Evolutionary conservation across 2,113 vertebrate genomes (phyloP).

Genomic region (Strix aluco): DNA sequence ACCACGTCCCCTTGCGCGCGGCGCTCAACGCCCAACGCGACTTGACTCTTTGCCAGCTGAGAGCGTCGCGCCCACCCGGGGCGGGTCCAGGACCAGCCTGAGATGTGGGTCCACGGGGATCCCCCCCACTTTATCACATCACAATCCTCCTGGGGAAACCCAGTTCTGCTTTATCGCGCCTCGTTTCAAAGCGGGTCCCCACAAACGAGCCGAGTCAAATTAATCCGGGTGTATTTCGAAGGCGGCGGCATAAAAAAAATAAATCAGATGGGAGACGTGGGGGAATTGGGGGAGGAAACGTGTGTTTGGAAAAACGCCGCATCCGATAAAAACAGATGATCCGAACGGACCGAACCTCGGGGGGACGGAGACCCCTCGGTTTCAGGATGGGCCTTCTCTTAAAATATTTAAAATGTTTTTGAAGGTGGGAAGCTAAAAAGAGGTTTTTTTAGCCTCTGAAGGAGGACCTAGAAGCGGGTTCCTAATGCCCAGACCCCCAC

Average conservation of each 20-base stretch:
- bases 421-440: not conserved
- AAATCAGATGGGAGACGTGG: not conserved
- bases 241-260: too few relatives aligned
- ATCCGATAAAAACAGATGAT: not conserved
- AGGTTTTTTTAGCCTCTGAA: not conserved
- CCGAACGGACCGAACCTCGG: not conserved
- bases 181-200: not conserved
- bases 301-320: not conserved
- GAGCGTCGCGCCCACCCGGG: too few relatives aligned
- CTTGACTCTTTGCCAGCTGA: too few relatives aligned
- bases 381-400: not conserved
- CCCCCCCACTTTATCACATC: too few relatives aligned
- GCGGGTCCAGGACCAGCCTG: too few relatives aligned
- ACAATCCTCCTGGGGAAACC: not conserved
- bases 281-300: accelerated
- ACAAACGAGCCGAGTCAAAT: not conserved
- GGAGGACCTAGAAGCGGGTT: not conserved
- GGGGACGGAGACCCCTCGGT: accelerated
- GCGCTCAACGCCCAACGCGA: too few relatives aligned
- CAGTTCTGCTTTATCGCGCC: not conserved
- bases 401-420: not conserved
- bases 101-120: too few relatives aligned
- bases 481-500: not conserved
- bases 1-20: too few relatives aligned
- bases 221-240: not conserved